A percentile compares a stretch with the other conserved stretches of the same genome.
Evolutionary conservation across 2,113 vertebrate species (phyloP).

Genomic region (Hoplias malabaricus): DNA sequence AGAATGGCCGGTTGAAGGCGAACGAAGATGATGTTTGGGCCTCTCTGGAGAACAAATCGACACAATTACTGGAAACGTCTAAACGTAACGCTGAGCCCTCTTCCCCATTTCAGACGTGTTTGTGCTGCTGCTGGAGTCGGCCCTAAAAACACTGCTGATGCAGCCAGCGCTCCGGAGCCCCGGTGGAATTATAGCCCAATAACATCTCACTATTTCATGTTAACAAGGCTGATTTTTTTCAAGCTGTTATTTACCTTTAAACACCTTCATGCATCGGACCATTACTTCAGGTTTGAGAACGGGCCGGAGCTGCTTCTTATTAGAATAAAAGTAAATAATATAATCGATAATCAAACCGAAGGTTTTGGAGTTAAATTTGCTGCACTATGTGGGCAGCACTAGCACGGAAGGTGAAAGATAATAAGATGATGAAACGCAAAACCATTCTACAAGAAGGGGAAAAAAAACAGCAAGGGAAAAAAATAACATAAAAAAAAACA

Average conservation of each 20-base stretch:
- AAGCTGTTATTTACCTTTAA: conserved; percentile 12
- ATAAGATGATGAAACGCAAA: conserved; percentile 47
- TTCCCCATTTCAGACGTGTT: background rate
- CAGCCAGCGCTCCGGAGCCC: background rate
- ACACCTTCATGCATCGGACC: conserved; percentile 1
- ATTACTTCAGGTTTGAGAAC: background rate
- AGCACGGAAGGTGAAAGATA: conserved; percentile 46
- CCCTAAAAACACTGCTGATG: conserved; percentile 11
- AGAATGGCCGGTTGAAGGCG: conserved; percentile 8
- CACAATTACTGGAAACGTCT: conserved; percentile 1
- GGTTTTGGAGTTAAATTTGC: conserved; percentile 27
- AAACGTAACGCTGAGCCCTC: background rate
- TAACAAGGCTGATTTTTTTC: conserved; percentile 17
- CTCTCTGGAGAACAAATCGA: conserved; percentile 2
- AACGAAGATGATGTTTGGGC: background rate
- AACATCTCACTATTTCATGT: conserved; percentile 28
- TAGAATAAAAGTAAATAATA: background rate
- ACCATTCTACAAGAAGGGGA: conserved; percentile 18
- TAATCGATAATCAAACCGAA: conserved; percentile 11
- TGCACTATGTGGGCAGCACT: background rate
- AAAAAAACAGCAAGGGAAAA: conserved; percentile 34
- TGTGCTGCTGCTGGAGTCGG: background rate
- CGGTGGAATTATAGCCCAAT: conserved; percentile 2
- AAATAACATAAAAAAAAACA: conserved; percentile 47
- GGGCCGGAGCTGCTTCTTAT: background rate